Evolutionary conservation across 2,113 vertebrate genomes (phyloP).

Genomic region (Oxyruncus cristatus): DNA sequence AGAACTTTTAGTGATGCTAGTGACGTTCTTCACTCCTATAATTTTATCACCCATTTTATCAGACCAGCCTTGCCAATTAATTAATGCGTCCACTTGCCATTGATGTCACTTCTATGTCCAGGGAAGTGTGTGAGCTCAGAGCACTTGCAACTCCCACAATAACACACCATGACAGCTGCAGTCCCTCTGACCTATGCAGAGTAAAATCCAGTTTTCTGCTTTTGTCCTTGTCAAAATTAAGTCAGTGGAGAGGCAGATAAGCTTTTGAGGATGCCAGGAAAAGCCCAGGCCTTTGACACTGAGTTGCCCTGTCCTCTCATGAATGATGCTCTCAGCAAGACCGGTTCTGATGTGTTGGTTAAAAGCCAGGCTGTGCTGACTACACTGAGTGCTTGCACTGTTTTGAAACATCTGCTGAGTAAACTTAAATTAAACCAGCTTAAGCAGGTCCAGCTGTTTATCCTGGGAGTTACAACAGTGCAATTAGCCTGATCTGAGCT

Average conservation of each 20-base stretch:
- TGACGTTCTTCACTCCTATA: background rate
- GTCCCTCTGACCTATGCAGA: background rate
- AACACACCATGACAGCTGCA: background rate
- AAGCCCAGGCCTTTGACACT: background rate
- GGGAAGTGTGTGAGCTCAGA: background rate
- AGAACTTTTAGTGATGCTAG: background rate
- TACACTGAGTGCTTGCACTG: rapidly evolving
- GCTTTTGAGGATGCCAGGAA: background rate
- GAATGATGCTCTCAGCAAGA: rapidly evolving
- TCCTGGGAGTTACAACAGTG: background rate
- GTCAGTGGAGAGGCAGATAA: background rate
- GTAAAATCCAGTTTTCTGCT: background rate
- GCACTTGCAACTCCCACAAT: background rate
- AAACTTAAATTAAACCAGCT: background rate
- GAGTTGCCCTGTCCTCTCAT: background rate
- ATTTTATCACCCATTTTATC: background rate
- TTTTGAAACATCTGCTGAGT: background rate
- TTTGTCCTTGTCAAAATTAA: background rate
- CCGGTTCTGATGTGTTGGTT: background rate
- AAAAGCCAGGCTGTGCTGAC: background rate
- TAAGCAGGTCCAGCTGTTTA: background rate
- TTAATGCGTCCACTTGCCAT: background rate
- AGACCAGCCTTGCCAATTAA: background rate
- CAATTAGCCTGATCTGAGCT: background rate
- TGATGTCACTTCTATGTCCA: background rate